Conservation (phyloP, 2,888 invertebrate genomes). For the Nephrotoma flavescens region DNA sequence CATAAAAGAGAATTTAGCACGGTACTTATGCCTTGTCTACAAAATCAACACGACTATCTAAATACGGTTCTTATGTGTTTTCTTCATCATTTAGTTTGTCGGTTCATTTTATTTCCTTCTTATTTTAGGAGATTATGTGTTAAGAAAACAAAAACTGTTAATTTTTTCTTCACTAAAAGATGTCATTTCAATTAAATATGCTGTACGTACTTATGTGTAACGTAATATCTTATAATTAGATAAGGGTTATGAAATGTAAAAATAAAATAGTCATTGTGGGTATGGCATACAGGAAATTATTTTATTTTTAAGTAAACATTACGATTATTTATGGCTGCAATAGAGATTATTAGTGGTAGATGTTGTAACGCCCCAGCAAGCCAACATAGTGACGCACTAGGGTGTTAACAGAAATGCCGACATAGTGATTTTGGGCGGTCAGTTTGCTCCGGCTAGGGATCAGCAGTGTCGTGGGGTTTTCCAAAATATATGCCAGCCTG, state of each 20-base stretch:
- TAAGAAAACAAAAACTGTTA: neutral
- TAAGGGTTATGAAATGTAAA: neutral
- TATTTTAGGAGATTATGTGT: neutral
- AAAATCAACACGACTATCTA: neutral
- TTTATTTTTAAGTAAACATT: neutral
- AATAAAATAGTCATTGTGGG: neutral
- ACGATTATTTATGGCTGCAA: neutral
- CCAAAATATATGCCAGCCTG: no score
- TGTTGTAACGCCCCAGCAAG: no score
- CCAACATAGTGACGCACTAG: no score
- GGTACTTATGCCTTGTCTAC: neutral
- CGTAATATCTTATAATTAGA: neutral
- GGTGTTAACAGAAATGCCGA: no score
- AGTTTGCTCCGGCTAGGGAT: no score
- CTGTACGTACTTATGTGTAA: neutral
- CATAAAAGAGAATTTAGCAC: neutral
- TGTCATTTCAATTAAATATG: neutral
- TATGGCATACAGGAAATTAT: neutral
- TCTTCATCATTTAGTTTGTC: neutral
- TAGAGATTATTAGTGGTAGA: no score
- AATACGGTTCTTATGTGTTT: neutral
- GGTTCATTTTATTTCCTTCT: neutral
- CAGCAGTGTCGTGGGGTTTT: no score
- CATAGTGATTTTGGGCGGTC: no score
- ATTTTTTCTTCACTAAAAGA: neutral